Percentiles rank a stretch among this genome's conserved stretches.
Evolutionary conservation across 2,888 invertebrate genomes (phyloP).

Genomic region (Drosophila vallismaia): DNA sequence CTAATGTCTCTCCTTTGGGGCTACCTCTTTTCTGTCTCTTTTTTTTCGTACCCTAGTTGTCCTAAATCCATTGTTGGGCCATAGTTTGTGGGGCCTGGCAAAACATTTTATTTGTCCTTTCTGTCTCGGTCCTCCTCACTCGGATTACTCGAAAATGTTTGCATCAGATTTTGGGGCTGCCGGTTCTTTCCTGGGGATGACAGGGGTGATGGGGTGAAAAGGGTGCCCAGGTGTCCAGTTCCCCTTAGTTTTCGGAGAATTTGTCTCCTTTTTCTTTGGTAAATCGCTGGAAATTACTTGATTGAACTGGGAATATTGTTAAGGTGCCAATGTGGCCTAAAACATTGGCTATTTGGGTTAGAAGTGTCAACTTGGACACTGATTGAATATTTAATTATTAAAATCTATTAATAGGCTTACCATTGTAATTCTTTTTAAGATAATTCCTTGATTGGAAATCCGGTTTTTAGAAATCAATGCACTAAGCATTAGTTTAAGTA

Average conservation of each 20-base stretch:
- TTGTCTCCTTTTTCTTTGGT: conserved; percentile 1
- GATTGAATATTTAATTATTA: conserved; percentile 28
- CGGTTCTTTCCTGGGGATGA: not conserved
- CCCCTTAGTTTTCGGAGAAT: conserved; percentile 16
- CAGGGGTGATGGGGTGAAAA: conserved; percentile 15
- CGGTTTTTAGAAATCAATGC: not conserved
- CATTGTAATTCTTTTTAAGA: not conserved
- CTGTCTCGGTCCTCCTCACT: conserved; percentile 13
- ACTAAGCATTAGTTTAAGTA: not conserved
- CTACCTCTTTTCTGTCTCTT: conserved; percentile 3
- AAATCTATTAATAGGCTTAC: not conserved
- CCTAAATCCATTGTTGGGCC: conserved; percentile 67
- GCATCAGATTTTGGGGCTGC: conserved; percentile 27
- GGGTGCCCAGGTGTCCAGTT: conserved; percentile 37
- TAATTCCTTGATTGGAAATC: not conserved
- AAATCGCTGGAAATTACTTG: conserved; percentile 33
- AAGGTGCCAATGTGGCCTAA: conserved; percentile 28
- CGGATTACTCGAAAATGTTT: conserved; percentile 51
- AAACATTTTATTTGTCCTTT: conserved; percentile 58
- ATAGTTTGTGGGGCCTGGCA: conserved; percentile 66
- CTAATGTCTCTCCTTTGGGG: conserved; percentile 64
- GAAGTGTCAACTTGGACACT: conserved; percentile 7
- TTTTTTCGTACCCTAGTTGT: conserved; percentile 11
- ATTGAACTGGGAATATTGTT: conserved; percentile 40
- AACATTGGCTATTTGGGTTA: conserved; percentile 5